Evolutionary conservation across 2,113 vertebrate species (phyloP).

Genomic region (Spermophilus dauricus): DNA sequence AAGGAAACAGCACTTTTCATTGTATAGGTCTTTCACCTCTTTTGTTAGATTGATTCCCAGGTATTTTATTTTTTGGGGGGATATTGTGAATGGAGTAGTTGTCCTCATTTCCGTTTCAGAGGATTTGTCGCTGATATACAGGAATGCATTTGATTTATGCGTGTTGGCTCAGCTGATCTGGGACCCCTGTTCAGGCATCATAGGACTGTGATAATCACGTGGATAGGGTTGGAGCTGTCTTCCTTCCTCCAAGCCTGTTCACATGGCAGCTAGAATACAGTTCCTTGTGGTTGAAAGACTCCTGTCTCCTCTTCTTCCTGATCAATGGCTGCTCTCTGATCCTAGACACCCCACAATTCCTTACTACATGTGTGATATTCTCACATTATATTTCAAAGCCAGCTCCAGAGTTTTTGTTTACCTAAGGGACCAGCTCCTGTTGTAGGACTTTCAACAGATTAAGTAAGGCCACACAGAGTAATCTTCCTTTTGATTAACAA

Average conservation of each 20-base stretch:
- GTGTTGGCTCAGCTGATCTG: background rate
- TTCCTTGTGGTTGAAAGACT: background rate
- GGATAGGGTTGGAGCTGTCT: too few relatives aligned
- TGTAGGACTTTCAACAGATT: background rate
- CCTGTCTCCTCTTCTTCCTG: background rate
- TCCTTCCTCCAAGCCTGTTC: background rate
- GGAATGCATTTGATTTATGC: too few relatives aligned
- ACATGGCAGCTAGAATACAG: background rate
- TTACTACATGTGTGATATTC: background rate
- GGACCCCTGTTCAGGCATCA: background rate
- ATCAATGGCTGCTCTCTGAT: background rate
- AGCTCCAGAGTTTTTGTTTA: background rate
- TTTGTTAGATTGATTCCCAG: too few relatives aligned
- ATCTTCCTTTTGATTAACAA: background rate
- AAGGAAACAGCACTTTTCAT: background rate
- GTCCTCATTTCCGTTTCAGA: too few relatives aligned
- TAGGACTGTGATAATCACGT: background rate
- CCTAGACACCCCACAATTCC: background rate
- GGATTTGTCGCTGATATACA: too few relatives aligned
- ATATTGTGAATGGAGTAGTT: too few relatives aligned
- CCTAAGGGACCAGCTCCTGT: background rate
- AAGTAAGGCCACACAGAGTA: background rate
- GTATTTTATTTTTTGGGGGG: too few relatives aligned
- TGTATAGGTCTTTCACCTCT: too few relatives aligned
- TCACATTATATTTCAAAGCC: background rate